Conservation (phyloP, 2,888 invertebrate genomes). For the Heliconius ismenius region DNA sequence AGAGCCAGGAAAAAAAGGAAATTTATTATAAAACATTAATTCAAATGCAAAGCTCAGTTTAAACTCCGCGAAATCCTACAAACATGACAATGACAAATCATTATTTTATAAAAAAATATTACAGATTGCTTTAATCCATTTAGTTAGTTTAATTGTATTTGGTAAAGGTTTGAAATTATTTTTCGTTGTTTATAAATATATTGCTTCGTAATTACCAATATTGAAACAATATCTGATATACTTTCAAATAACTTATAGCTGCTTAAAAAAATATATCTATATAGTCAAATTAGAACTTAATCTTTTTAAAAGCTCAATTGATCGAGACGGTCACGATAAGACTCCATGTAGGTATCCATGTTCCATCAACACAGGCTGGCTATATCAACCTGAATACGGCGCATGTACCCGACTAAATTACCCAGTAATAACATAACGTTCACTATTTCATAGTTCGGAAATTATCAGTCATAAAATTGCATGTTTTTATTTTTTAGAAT, state of each 20-base stretch:
- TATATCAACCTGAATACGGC: slow-evolving; percentile 65
- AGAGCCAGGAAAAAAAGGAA: no score
- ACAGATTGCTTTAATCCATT: no score
- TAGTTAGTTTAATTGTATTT: no score
- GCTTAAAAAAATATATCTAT: neutral
- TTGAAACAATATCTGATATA: no score
- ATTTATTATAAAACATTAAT: no score
- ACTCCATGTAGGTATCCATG: slow-evolving; percentile 63
- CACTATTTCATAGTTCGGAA: slow-evolving; percentile 76
- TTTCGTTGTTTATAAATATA: no score
- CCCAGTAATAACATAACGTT: slow-evolving; percentile 75
- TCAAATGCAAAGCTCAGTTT: no score
- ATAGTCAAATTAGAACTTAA: slow-evolving; percentile 17
- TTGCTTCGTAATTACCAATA: no score
- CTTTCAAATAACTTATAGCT: neutral
- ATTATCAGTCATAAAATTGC: slow-evolving; percentile 78
- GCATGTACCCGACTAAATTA: slow-evolving; percentile 72
- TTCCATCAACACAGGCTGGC: slow-evolving; percentile 65
- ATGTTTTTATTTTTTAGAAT: slow-evolving; percentile 67
- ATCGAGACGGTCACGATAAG: slow-evolving; percentile 59
- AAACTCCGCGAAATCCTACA: no score
- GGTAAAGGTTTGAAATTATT: no score
- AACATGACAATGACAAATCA: no score
- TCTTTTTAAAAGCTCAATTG: slow-evolving; percentile 37
- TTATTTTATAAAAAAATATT: no score